Percentiles rank a stretch among this genome's conserved stretches.
Evolutionary conservation across 2,113 vertebrate genomes (phyloP).

Genomic region (Lepisosteus oculatus): DNA sequence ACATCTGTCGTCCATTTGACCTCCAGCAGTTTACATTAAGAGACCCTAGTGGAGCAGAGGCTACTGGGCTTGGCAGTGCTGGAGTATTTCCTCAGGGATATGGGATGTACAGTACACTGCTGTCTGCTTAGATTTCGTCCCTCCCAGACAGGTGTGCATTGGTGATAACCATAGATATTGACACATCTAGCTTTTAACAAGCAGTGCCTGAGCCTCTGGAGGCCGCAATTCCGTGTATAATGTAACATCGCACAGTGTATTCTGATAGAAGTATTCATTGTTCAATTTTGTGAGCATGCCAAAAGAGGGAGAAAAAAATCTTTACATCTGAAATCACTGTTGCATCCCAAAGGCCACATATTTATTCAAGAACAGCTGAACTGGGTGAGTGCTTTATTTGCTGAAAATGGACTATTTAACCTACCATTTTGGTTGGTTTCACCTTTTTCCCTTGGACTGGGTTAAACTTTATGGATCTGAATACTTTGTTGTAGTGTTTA

Average conservation of each 20-base stretch:
- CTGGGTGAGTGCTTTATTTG: no score
- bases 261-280: no score
- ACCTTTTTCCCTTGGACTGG: no score
- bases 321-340: no score
- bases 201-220: not conserved
- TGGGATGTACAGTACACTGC: not conserved
- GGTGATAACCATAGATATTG: not conserved
- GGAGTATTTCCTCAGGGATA: not conserved
- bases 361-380: no score
- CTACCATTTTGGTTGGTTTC: no score
- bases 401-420: no score
- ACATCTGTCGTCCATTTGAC: conserved; percentile 14
- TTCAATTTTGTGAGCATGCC: no score
- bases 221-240: not conserved
- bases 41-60: not conserved
- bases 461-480: no score
- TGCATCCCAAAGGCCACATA: no score
- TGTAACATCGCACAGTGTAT: not conserved
- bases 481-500: no score
- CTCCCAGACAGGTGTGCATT: conserved; percentile 7
- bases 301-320: no score
- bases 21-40: not conserved
- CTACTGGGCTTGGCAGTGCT: not conserved
- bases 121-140: not conserved
- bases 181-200: conserved; percentile 8